Evolutionary conservation across 1,140 invertebrate genomes (phyloP).

Genomic region (Rhizoglyphus robini): DNA sequence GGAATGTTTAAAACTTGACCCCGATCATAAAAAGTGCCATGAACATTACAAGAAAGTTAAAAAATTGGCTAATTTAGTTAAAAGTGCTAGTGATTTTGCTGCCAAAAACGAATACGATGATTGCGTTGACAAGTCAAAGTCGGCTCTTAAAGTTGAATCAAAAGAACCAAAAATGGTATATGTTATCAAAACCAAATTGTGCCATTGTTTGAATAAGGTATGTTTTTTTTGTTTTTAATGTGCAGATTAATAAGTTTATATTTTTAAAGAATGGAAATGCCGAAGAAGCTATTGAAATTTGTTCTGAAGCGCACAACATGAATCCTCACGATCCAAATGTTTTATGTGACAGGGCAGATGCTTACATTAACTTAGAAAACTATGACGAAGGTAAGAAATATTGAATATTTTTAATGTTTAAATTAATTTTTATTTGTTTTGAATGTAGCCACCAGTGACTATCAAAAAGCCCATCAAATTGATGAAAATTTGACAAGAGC

Average conservation of each 20-base stretch:
- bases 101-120: constrained; percentile 53
- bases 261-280: constrained; percentile 42
- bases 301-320: constrained; percentile 62
- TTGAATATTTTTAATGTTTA: constrained; percentile 13
- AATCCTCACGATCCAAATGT: constrained; percentile 55
- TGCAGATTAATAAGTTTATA: not conserved
- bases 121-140: constrained; percentile 56
- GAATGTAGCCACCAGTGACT: constrained; percentile 66
- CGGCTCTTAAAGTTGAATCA: constrained; percentile 52
- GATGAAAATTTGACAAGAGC: constrained; percentile 65
- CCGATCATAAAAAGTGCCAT: constrained; percentile 91
- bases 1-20: constrained; percentile 93
- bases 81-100: constrained; percentile 52
- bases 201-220: constrained; percentile 37
- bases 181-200: constrained; percentile 45
- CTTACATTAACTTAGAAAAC: constrained; percentile 73
- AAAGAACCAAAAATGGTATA: constrained; percentile 55
- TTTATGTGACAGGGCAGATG: constrained; percentile 81
- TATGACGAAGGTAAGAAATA: constrained; percentile 65
- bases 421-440: constrained; percentile 21
- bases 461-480: constrained; percentile 67
- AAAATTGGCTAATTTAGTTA: constrained; percentile 76
- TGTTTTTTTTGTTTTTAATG: not conserved
- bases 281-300: constrained; percentile 52
- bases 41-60: constrained; percentile 94